These are phyloP conservation scores for Peromyscus attwateri DNA, from an alignment of 2,797 vertebrate genomes.

Conservation along the genomic window DNA sequence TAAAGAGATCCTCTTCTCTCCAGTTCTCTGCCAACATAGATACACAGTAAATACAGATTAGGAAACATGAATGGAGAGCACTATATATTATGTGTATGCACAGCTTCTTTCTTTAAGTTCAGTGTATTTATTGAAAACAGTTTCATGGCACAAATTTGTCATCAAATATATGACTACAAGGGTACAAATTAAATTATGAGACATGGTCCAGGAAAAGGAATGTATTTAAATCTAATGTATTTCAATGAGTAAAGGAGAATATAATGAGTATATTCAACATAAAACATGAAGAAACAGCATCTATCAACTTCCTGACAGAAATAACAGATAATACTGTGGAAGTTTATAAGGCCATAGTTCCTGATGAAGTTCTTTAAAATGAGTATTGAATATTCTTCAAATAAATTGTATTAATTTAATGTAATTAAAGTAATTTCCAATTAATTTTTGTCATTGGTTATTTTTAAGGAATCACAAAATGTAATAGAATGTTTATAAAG, in stretches of 20 bases:
- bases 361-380: neutral
- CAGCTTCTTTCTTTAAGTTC: neutral
- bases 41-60: no score
- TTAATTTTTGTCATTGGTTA: neutral
- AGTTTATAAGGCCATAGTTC: neutral
- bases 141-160: conserved; percentile 68
- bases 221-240: conserved; percentile 56
- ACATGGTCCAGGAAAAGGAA: neutral
- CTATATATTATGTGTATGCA: no score
- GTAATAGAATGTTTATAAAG: neutral
- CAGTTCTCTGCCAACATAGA: no score
- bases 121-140: conserved; percentile 61
- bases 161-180: conserved; percentile 51
- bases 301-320: neutral
- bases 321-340: conserved; percentile 3
- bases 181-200: conserved; percentile 66
- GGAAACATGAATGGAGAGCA: no score
- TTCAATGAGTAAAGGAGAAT: conserved; percentile 50
- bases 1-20: no score
- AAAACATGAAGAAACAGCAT: conserved; percentile 51
- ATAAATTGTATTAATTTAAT: neutral
- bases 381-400: neutral
- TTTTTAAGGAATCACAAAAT: neutral
- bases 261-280: conserved; percentile 57
- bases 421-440: neutral